Evolutionary conservation across 1,140 invertebrate genomes (phyloP), one percentile per base, ranked within the genome.

Genomic region (Oreohelix idahoensis): DNA sequence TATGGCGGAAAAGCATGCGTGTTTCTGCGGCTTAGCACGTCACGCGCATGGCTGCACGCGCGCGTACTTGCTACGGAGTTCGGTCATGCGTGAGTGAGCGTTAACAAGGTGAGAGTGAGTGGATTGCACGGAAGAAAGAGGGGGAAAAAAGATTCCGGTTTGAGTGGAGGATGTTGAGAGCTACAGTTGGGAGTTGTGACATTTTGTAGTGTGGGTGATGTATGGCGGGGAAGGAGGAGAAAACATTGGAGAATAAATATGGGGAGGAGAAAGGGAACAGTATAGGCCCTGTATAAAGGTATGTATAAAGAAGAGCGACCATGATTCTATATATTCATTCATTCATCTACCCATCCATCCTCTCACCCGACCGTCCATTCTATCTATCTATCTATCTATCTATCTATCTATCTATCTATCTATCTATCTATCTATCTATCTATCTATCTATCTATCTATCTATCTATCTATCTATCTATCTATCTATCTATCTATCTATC

Each of bases 31-130:
- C 38, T 66, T 78, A 53, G 5, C 63, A 32, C 29, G 32, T 45
- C 32, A 51, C 74, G 42, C 66, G 66, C 69, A 20, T 77, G 66
- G 23, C 23, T 73, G 66, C 63, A 45, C 82, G 29, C 42, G 29
- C 58, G 38, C 42, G 70, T 49, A 78, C 17, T 53, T 71, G 66
- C 26, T n/a, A 58, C 26, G 10, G 39, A 32, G 29, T 15, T 26
- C 23, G 29, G 45, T 75, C 71, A 51, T 74, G 42, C 69, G 45
- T 71, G 69, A 82, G 32, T 32, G 29, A 29, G 20, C 23, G 42
- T 39, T 45, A 45, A 71, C 38, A 63, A 42, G 69, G 26, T 71
- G 38, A 45, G 32, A n/a, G 35, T 29, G 39, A 39, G 42, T 49
- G 26, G 42, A 29, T 23, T 53, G 63, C 66, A 70, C 15, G 35